Percentiles rank a stretch among this genome's conserved stretches.
These are phyloP conservation scores for Poecilia wingei DNA, from an alignment of 2,797 vertebrate species.

Conservation along the genomic window DNA sequence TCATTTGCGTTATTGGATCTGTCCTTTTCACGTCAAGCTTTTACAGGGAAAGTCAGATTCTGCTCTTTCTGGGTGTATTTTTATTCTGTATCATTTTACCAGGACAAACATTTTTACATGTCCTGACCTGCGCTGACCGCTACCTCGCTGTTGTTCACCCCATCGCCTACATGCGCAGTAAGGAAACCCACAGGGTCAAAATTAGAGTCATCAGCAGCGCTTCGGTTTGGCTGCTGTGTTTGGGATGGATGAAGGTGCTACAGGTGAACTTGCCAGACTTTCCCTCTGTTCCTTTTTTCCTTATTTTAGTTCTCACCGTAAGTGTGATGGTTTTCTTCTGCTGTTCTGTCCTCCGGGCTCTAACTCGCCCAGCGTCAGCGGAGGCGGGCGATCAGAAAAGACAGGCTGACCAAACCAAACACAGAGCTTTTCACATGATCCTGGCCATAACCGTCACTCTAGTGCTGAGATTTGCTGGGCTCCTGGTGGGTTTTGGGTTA, in stretches of 20 bases:
- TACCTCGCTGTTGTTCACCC: conserved; percentile 9
- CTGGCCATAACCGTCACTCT: neutral
- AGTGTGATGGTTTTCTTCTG: conserved; percentile 10
- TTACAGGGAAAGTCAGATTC: neutral
- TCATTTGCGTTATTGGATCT: rapidly evolving
- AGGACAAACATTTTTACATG: conserved; percentile 24
- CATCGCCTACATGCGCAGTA: conserved; percentile 25
- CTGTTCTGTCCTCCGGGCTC: conserved; percentile 15
- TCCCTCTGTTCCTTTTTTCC: rapidly evolving
- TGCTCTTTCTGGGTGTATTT: neutral
- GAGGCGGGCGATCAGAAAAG: neutral
- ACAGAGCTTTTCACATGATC: conserved; percentile 27
- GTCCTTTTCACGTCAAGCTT: neutral
- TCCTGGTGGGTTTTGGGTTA: neutral
- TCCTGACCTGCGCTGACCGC: conserved; percentile 21
- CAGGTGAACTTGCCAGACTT: neutral
- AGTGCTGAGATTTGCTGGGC: neutral
- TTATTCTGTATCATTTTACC: neutral
- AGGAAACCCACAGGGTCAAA: neutral
- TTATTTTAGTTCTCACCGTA: neutral
- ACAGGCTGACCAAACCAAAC: conserved; percentile 20
- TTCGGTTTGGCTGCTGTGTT: conserved; percentile 13
- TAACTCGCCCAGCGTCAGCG: conserved; percentile 13
- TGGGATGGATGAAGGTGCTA: rapidly evolving
- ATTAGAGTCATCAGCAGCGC: conserved; percentile 9